These are phyloP conservation scores for Pammene fasciana DNA, from an alignment of 2,888 invertebrate species.

Conservation along the genomic window DNA sequence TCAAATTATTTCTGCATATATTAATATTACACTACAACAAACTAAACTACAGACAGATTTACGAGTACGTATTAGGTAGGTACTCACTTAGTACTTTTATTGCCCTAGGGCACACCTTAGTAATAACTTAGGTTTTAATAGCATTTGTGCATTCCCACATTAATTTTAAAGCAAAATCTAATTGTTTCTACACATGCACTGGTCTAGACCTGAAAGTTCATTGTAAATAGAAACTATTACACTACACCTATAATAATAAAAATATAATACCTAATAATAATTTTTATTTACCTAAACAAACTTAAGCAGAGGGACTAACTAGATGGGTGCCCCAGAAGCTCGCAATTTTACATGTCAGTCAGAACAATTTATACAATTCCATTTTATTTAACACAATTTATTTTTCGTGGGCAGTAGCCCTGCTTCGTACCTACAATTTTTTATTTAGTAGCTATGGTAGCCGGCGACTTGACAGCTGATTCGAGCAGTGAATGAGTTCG, in stretches of 20 bases:
- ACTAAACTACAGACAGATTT: neutral
- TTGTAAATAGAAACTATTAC: too few relatives aligned
- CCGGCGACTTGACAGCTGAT: constrained; percentile 12
- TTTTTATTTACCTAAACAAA: too few relatives aligned
- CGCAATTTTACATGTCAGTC: too few relatives aligned
- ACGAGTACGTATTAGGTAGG: neutral
- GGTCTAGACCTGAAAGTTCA: neutral
- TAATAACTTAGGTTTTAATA: neutral
- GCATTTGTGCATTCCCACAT: neutral
- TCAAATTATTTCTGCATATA: neutral
- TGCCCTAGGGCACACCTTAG: neutral
- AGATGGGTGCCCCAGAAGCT: too few relatives aligned
- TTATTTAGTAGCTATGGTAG: too few relatives aligned
- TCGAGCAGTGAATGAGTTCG: constrained; percentile 19
- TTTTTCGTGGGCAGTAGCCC: too few relatives aligned
- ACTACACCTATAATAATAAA: too few relatives aligned
- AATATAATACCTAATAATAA: too few relatives aligned
- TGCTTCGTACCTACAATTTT: too few relatives aligned
- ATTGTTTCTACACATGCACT: constrained; percentile 4
- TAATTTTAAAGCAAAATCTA: constrained; percentile 1
- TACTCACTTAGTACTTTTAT: neutral
- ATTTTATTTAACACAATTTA: too few relatives aligned
- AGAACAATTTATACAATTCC: too few relatives aligned
- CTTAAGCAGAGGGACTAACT: too few relatives aligned
- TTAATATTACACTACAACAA: neutral